Evolutionary conservation across 2,113 vertebrate species (phyloP).

Genomic region (Menidia beryllina): DNA sequence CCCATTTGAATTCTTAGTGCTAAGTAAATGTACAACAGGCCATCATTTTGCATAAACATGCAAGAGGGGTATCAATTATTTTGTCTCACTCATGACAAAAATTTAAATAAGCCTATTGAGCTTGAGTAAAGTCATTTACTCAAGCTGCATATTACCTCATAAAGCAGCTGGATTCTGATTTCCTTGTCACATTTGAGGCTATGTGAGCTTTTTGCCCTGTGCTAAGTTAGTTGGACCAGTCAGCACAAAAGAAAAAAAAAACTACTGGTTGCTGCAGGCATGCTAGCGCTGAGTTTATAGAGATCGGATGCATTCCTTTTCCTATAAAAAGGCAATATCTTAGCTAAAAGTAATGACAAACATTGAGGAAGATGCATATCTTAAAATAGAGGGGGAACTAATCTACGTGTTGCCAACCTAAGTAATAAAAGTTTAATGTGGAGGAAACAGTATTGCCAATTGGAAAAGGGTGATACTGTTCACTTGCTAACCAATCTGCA

Average conservation of each 20-base stretch:
- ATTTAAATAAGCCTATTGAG: neutral
- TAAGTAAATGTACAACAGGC: neutral
- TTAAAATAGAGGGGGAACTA: neutral
- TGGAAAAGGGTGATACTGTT: no score
- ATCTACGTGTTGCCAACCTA: no score
- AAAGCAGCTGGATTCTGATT: neutral
- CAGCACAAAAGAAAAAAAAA: neutral
- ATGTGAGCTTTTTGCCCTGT: neutral
- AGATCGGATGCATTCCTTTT: neutral
- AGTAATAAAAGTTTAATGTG: no score
- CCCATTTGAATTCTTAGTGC: neutral
- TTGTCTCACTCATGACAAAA: neutral
- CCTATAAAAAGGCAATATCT: neutral
- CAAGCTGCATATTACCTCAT: neutral
- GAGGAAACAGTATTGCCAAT: no score
- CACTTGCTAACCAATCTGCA: neutral
- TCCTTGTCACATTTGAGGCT: neutral
- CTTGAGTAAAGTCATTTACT: neutral
- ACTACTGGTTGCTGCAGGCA: neutral
- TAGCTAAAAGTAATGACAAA: neutral
- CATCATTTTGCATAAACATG: neutral
- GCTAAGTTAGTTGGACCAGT: neutral
- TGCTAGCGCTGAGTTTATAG: neutral
- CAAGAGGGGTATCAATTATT: neutral
- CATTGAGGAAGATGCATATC: neutral